Evolutionary conservation across 2,888 invertebrate genomes (phyloP).

Genomic region (Chloromyia formosa): DNA sequence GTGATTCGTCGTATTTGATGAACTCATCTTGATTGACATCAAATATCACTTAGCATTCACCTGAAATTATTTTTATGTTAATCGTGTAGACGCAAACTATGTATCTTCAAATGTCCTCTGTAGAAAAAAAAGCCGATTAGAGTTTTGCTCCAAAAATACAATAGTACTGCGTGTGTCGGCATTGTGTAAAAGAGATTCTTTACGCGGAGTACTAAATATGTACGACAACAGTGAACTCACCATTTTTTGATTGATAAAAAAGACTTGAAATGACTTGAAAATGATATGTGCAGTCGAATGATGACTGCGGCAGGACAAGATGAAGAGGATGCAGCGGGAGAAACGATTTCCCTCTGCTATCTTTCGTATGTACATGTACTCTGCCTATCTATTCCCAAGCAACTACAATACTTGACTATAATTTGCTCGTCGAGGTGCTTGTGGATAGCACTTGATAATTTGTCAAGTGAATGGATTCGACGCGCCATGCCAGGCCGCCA

Average conservation of each 20-base stretch:
- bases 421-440: conserved; percentile 43
- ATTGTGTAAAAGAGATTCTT: background rate
- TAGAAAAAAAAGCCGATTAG: background rate
- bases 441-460: conserved; percentile 26
- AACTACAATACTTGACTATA: conserved; percentile 21
- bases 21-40: conserved; percentile 45
- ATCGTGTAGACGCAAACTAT: conserved; percentile 27
- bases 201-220: background rate
- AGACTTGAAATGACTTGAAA: too few species aligned
- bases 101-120: background rate
- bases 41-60: conserved; percentile 47
- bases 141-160: too few species aligned
- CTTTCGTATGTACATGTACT: background rate
- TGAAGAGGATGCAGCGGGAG: background rate
- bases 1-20: too few species aligned
- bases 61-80: conserved; percentile 29
- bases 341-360: background rate
- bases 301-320: background rate
- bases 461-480: conserved; percentile 39
- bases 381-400: conserved; percentile 16
- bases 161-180: background rate
- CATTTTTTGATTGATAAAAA: too few species aligned
- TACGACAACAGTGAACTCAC: too few species aligned
- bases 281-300: background rate
- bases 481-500: conserved; percentile 11